Evolutionary conservation across 2,797 vertebrate species (phyloP).

Genomic region (Manis pentadactyla): DNA sequence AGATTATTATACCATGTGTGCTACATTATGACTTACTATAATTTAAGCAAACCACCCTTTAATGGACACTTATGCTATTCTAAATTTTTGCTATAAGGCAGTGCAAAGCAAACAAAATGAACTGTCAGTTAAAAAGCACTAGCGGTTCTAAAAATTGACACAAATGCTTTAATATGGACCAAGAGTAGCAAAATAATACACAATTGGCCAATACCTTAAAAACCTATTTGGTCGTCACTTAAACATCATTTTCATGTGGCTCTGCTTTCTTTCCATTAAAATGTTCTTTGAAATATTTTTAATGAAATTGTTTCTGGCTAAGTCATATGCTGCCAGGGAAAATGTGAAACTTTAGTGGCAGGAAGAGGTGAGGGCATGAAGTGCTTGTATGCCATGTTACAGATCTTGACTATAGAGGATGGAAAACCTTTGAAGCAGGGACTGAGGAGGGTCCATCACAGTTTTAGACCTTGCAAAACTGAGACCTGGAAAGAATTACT

Average conservation of each 20-base stretch:
- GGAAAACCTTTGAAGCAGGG: not conserved
- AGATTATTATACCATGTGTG: slow-evolving; percentile 1
- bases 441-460: not conserved
- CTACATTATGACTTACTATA: not conserved
- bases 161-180: not conserved
- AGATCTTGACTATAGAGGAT: not conserved
- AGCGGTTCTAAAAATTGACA: slow-evolving; percentile 14
- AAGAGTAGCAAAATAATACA: not conserved
- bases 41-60: slow-evolving; percentile 20
- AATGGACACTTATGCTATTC: slow-evolving; percentile 12
- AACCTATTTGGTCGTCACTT: not conserved
- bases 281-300: slow-evolving; percentile 6
- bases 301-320: not conserved
- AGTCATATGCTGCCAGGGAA: not conserved
- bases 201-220: not conserved
- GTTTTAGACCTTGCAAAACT: not conserved
- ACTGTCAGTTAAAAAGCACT: not conserved
- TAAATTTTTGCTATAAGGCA: not conserved
- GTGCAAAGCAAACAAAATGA: not conserved
- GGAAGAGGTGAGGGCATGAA: not conserved
- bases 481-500: not conserved
- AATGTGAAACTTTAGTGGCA: not conserved
- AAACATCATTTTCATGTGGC: not conserved
- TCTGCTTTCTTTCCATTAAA: not conserved
- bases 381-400: not conserved